Percentiles rank a stretch among this genome's conserved stretches.
Conservation (phyloP, 2,888 invertebrate genomes). For the Drosophila prostipennis region DNA sequence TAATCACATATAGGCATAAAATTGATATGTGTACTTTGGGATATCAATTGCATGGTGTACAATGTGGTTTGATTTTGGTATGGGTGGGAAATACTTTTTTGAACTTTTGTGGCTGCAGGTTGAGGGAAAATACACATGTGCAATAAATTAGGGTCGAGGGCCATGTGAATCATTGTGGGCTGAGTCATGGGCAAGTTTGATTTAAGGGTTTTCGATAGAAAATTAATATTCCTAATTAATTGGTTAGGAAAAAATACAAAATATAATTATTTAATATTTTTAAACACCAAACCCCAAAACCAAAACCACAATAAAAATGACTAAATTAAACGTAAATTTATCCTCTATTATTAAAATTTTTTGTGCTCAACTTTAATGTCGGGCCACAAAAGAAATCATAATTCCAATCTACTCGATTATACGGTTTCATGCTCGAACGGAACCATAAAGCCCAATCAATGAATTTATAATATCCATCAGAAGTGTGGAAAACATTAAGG, state of each 20-base stretch:
- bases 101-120: slow-evolving; percentile 16
- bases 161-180: background rate
- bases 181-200: slow-evolving; percentile 4
- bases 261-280: too few relatives aligned
- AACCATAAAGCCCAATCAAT: slow-evolving; percentile 67
- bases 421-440: slow-evolving; percentile 32
- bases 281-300: background rate
- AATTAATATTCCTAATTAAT: background rate
- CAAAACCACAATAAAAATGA: slow-evolving; percentile 14
- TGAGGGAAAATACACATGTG: slow-evolving; percentile 24
- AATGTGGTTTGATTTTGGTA: slow-evolving; percentile 35
- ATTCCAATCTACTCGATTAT: slow-evolving; percentile 45
- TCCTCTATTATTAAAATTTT: slow-evolving; percentile 29
- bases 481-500: slow-evolving; percentile 75
- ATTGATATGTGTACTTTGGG: slow-evolving; percentile 67
- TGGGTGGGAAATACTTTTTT: slow-evolving; percentile 65
- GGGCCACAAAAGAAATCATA: slow-evolving; percentile 17
- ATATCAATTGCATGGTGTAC: slow-evolving; percentile 60
- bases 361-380: background rate
- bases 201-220: background rate
- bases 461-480: slow-evolving; percentile 69
- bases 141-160: slow-evolving; percentile 16
- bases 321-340: slow-evolving; percentile 31
- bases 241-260: background rate
- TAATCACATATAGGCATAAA: slow-evolving; percentile 73